Evolutionary conservation across 2,113 vertebrate genomes (phyloP), one percentile per base, ranked within the genome.

Genomic region (Australoheros scitulus): DNA sequence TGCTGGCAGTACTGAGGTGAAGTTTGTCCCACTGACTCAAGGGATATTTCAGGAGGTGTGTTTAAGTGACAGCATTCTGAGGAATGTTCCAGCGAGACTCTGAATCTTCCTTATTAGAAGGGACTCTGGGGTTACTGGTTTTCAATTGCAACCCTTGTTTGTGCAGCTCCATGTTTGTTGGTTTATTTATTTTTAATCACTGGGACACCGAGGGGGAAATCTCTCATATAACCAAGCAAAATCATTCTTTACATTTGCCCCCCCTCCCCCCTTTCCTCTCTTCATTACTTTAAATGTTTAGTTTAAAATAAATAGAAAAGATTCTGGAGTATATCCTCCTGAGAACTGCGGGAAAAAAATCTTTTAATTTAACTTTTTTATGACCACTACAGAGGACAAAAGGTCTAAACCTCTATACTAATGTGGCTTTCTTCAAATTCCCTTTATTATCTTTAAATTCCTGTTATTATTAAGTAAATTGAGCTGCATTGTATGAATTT

Each of bases 31-130:
- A 91, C 93, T 90, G 91, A 93, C 92, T 90, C 88, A 57, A 61
- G 92, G 93, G 93, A 90, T 94, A 94, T 95, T 95, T 95, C 94
- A 94, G 94, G 92, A 93, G 92, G 88, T 91, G 84, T 91, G 91
- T 89, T 91, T 92, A 93, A 94, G 93, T 95, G 94, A 95, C 94
- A 93, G 93, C 93, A 91, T 84, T 94, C 89, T 95, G 92, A 94
- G 94, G 94, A 96, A 95, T 95, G 94, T 95, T 95, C 95, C 95
- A 96, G 92, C 24, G 77, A 88, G 76, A 77, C 90, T 94, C 93
- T 94, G 89, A 94, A 94, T 95, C 91, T 92, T 94, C 92, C 81
- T 91, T 93, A 93, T 95, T 94, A 95, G 94, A 86, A 63, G 90
- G 87, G 92, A 91, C 86, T 85, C 87, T 80, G 77, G 41, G 59